These are phyloP conservation scores for Drosophila simulans DNA, from an alignment of 1,140 invertebrate genomes.

Conservation along the genomic window DNA sequence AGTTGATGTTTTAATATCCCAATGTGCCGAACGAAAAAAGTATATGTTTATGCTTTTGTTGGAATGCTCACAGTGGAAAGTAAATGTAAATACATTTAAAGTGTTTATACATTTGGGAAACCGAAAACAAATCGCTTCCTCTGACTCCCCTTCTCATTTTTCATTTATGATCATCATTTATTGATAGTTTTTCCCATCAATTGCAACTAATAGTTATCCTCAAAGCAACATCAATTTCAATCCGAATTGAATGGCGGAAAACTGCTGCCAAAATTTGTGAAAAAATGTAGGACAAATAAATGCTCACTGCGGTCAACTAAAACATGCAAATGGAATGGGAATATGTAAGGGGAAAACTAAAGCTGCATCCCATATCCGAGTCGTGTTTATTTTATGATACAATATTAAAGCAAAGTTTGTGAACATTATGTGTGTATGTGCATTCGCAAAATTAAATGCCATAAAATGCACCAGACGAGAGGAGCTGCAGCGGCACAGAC, in stretches of 20 bases:
- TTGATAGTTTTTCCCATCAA: constrained; percentile 16
- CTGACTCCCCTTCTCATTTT: neutral
- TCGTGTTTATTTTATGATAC: constrained; percentile 58
- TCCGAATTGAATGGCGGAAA: constrained; percentile 26
- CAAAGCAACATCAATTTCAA: constrained; percentile 23
- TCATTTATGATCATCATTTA: constrained; percentile 23
- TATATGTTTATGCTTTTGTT: neutral
- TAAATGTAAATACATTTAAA: too few relatives aligned
- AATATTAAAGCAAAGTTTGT: constrained; percentile 45
- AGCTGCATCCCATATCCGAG: constrained; percentile 7
- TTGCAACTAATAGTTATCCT: constrained; percentile 21
- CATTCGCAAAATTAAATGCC: constrained; percentile 62
- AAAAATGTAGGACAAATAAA: constrained; percentile 36
- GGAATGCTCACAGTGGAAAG: too few relatives aligned
- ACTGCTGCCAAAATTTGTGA: constrained; percentile 20
- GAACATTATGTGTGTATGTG: constrained; percentile 21
- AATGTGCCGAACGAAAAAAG: neutral
- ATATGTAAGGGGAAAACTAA: constrained; percentile 7
- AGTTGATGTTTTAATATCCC: neutral
- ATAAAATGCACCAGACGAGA: constrained; percentile 54
- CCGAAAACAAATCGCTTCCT: too few relatives aligned
- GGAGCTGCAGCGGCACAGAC: neutral
- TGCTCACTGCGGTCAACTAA: constrained; percentile 41
- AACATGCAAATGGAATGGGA: constrained; percentile 16
- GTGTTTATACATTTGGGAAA: too few relatives aligned